phyloP scores from a whole-genome alignment of 2,797 vertebrate species.

The Eulemur mongoz region DNA sequence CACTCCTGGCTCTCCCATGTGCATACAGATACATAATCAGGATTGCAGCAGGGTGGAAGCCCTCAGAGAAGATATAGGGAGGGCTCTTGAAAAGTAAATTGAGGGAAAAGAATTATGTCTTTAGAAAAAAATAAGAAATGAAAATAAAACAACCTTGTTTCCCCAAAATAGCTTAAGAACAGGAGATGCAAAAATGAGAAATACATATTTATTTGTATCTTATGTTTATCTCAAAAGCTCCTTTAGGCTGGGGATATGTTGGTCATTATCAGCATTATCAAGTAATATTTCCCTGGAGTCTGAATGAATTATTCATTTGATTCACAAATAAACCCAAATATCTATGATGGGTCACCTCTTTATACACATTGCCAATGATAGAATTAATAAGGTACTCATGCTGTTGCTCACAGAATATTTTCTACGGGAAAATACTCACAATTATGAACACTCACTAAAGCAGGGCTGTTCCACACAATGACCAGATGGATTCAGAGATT shows the following conservation, averaged over 20 bases:
- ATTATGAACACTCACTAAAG: background rate
- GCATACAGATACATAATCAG: background rate
- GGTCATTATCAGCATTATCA: background rate
- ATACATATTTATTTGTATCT: background rate
- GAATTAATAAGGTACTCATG: background rate
- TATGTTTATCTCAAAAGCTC: background rate
- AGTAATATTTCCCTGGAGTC: background rate
- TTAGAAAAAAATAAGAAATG: conserved; percentile 29
- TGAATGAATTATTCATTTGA: conserved; percentile 20
- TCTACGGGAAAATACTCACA: background rate
- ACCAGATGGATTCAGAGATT: background rate
- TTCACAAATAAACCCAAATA: conserved; percentile 21
- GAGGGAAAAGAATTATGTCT: background rate
- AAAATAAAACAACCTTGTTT: background rate
- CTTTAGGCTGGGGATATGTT: background rate
- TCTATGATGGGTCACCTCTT: background rate
- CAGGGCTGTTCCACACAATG: background rate
- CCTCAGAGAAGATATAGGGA: background rate
- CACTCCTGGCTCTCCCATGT: too few relatives aligned
- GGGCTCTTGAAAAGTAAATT: background rate
- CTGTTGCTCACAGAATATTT: background rate
- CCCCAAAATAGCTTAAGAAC: background rate
- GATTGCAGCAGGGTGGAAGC: background rate
- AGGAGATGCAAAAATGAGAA: background rate
- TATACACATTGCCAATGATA: background rate